These are phyloP conservation scores for Augochlora pura DNA, from an alignment of 1,140 invertebrate genomes.

Conservation along the genomic window DNA sequence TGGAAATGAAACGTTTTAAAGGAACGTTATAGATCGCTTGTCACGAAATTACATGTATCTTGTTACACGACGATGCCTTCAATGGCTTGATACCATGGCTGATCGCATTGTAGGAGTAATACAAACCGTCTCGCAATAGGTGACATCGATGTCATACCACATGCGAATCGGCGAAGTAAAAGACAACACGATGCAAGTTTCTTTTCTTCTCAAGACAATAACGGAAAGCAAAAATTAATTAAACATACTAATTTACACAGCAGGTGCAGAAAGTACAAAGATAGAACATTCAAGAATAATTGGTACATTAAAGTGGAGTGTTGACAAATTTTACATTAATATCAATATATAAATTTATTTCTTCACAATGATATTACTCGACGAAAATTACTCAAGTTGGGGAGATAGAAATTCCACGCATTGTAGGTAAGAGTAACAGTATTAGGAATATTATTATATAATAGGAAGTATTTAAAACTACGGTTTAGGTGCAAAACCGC, in stretches of 20 bases:
- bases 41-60: background rate
- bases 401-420: background rate
- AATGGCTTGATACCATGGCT: background rate
- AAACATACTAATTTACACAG: too few species aligned
- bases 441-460: too few species aligned
- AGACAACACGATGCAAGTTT: too few species aligned
- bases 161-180: too few species aligned
- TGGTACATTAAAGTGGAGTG: too few species aligned
- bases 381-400: background rate
- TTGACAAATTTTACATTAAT: too few species aligned
- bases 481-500: constrained; percentile 4
- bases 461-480: constrained; percentile 4
- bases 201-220: too few species aligned
- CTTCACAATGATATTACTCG: background rate
- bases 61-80: background rate
- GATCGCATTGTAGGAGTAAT: background rate
- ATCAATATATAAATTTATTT: too few species aligned
- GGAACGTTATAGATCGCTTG: background rate
- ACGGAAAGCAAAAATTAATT: too few species aligned
- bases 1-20: background rate
- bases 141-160: background rate
- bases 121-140: background rate
- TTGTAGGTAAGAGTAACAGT: background rate
- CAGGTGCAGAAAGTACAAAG: too few species aligned
- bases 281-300: too few species aligned